Conservation (phyloP, 2,797 vertebrate species). For the Halcyon smyrnensis region DNA sequence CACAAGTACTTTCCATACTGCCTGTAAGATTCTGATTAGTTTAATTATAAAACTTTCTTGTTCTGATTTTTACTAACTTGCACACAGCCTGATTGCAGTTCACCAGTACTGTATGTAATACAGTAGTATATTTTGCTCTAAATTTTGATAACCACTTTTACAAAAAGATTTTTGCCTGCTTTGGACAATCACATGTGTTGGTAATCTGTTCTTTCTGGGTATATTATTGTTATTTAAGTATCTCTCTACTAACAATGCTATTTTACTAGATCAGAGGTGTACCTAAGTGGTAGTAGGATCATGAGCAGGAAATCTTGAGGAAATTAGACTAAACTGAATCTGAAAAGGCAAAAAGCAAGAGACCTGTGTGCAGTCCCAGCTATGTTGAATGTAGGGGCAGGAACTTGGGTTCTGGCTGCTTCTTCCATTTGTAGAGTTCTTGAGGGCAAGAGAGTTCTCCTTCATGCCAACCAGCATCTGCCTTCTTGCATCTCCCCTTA, state of each 20-base stretch:
- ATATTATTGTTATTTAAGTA: not conserved
- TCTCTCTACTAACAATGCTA: not conserved
- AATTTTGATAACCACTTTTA: not conserved
- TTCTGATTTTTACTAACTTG: constrained; percentile 42
- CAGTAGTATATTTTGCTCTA: not conserved
- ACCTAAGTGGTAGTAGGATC: not conserved
- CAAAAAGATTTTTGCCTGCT: not conserved
- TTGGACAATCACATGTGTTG: not conserved
- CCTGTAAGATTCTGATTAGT: constrained; percentile 59
- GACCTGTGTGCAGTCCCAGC: not conserved
- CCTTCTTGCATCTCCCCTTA: not conserved
- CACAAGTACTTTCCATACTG: constrained; percentile 12
- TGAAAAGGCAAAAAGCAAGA: not conserved
- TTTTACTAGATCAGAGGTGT: not conserved
- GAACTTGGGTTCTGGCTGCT: not conserved
- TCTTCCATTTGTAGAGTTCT: not conserved
- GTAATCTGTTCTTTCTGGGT: not conserved
- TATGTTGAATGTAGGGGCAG: not conserved
- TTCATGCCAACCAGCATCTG: not conserved
- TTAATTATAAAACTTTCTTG: constrained; percentile 55
- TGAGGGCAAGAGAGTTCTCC: not conserved
- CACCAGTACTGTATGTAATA: not conserved
- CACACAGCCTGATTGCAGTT: not conserved
- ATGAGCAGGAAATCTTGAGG: not conserved
- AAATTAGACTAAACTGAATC: not conserved